Evolutionary conservation across 2,888 invertebrate species (phyloP).

Genomic region (Dicycla oo): DNA sequence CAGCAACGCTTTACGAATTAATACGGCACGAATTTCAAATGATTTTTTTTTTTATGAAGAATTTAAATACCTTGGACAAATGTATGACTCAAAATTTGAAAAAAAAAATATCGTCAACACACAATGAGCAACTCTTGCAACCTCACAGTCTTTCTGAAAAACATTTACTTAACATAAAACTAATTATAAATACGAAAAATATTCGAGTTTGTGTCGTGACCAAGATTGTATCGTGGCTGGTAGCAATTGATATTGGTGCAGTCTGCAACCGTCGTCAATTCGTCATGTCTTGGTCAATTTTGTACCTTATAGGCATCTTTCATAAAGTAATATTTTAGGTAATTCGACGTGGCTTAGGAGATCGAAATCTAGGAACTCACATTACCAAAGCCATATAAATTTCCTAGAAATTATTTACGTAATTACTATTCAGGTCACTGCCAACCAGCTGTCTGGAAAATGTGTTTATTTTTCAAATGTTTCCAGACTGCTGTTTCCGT

Average conservation of each 20-base stretch:
- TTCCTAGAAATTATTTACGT: conserved; percentile 20
- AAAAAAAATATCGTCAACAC: conserved; percentile 55
- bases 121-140: conserved; percentile 76
- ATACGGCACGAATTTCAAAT: conserved; percentile 60
- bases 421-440: conserved; percentile 5
- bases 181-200: conserved; percentile 77
- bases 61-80: conserved; percentile 60
- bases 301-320: conserved; percentile 62
- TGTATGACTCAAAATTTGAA: conserved; percentile 60
- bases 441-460: not conserved
- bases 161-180: conserved; percentile 65
- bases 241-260: conserved; percentile 47
- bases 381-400: conserved; percentile 23
- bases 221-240: conserved; percentile 57
- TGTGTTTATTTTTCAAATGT: not conserved
- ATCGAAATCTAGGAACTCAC: conserved; percentile 41
- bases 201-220: conserved; percentile 82
- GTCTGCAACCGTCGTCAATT: conserved; percentile 48
- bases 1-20: conserved; percentile 45
- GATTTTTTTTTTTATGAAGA: conserved; percentile 42
- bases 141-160: conserved; percentile 68
- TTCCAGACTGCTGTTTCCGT: not conserved
- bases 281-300: conserved; percentile 58
- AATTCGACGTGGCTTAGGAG: conserved; percentile 31
- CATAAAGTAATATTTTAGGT: conserved; percentile 40